phyloP scores from a whole-genome alignment of 1,140 invertebrate genomes.

The Paralvinella palmiformis region DNA sequence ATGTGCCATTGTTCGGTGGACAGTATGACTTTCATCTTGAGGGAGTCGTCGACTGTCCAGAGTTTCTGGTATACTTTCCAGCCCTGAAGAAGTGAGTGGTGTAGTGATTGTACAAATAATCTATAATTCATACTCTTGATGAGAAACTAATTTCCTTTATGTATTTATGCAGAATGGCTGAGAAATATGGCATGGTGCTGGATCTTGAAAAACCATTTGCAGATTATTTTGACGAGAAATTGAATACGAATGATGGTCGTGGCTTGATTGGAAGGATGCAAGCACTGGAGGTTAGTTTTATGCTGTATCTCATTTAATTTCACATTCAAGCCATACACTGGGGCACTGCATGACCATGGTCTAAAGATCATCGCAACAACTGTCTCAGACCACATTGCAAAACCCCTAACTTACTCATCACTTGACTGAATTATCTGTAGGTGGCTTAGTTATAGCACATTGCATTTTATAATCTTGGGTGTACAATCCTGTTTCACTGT shows the following conservation, averaged over 20 bases:
- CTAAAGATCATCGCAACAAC: too few relatives aligned
- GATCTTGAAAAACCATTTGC: conserved; percentile 69
- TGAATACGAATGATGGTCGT: conserved; percentile 54
- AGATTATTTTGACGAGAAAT: conserved; percentile 70
- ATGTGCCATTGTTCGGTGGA: conserved; percentile 84
- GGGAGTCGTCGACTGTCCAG: conserved; percentile 95
- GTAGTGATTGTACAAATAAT: too few relatives aligned
- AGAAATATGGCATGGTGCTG: conserved; percentile 74
- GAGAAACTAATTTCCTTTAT: neutral
- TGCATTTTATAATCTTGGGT: too few relatives aligned
- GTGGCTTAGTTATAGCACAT: too few relatives aligned
- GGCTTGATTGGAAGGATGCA: conserved; percentile 68
- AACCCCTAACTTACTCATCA: too few relatives aligned
- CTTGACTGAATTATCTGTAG: too few relatives aligned
- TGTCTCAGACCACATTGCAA: too few relatives aligned
- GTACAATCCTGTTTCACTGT: too few relatives aligned
- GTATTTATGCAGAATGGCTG: conserved; percentile 59
- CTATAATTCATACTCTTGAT: too few relatives aligned
- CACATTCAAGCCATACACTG: too few relatives aligned
- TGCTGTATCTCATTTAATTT: too few relatives aligned
- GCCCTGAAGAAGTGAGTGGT: conserved; percentile 66
- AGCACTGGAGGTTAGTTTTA: conserved; percentile 62
- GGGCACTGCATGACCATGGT: too few relatives aligned
- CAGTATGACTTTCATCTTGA: conserved; percentile 95
- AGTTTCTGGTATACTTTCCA: conserved; percentile 94